These are phyloP conservation scores for Andrena fulva DNA, from an alignment of 2,888 invertebrate genomes.

Conservation along the genomic window DNA sequence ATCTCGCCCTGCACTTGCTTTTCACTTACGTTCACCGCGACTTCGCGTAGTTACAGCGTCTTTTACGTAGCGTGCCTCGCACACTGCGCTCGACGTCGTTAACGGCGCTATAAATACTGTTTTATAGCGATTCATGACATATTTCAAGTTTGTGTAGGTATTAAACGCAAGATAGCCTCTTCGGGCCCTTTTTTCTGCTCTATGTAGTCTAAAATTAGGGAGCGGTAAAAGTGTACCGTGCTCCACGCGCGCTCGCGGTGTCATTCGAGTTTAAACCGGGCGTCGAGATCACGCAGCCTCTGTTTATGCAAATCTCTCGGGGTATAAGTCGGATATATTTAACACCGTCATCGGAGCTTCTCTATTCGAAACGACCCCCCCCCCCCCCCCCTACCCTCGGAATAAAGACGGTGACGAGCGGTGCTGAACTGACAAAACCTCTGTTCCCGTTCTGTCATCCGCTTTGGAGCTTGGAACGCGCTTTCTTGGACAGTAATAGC, in stretches of 20 bases:
- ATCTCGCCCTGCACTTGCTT: no score
- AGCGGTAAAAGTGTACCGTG: neutral
- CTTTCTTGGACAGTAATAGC: conserved; percentile 31
- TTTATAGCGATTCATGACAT: neutral
- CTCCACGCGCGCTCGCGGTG: neutral
- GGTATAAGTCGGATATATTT: conserved; percentile 45
- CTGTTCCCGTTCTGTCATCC: conserved; percentile 11
- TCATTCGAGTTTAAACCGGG: conserved; percentile 29
- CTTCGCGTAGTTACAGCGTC: neutral
- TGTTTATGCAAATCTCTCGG: conserved; percentile 42
- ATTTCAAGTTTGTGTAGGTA: neutral
- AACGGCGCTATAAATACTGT: neutral
- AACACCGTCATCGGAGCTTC: conserved; percentile 32
- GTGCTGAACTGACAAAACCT: conserved; percentile 61
- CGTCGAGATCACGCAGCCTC: neutral
- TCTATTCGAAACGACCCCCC: conserved; percentile 12
- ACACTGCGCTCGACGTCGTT: neutral
- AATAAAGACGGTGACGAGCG: conserved; percentile 47
- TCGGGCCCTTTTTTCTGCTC: neutral
- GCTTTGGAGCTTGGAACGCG: conserved; percentile 10
- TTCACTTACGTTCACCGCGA: no score
- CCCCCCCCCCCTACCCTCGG: neutral
- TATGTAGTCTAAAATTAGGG: neutral
- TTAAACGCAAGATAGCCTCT: neutral
- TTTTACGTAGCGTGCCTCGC: neutral